Percentiles rank a stretch among this genome's conserved stretches.
Conservation (phyloP, 2,113 vertebrate genomes). For the Gadus chalcogrammus region DNA sequence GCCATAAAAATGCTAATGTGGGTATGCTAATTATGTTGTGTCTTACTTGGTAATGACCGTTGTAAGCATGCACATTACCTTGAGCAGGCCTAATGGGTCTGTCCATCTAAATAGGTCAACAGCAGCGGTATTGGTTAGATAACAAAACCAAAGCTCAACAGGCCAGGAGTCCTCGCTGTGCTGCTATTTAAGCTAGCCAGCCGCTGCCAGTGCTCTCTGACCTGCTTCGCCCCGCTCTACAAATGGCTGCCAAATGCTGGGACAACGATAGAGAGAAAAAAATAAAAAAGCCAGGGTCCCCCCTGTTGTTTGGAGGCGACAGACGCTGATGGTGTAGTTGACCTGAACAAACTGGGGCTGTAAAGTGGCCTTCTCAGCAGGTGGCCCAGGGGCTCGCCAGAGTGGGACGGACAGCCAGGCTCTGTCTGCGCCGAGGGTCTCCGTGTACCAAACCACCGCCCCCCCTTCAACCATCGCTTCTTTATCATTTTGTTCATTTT, state of each 20-base stretch:
- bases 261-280: too few relatives aligned
- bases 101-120: conserved; percentile 1
- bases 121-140: background rate
- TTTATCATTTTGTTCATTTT: too few relatives aligned
- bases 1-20: conserved; percentile 3
- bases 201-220: conserved; percentile 1
- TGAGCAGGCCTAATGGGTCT: background rate
- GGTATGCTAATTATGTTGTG: background rate
- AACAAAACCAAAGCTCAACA: background rate
- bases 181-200: background rate
- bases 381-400: background rate
- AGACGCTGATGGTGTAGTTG: background rate
- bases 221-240: background rate
- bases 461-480: too few relatives aligned
- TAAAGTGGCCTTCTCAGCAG: background rate
- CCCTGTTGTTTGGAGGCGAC: background rate
- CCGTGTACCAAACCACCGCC: too few relatives aligned
- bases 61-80: background rate
- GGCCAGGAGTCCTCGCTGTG: background rate
- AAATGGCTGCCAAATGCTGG: conserved; percentile 5
- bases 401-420: background rate
- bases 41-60: background rate
- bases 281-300: background rate
- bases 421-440: background rate
- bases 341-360: conserved; percentile 1